Evolutionary conservation across 2,888 invertebrate genomes (phyloP).

Genomic region (Zelleria hepariella): DNA sequence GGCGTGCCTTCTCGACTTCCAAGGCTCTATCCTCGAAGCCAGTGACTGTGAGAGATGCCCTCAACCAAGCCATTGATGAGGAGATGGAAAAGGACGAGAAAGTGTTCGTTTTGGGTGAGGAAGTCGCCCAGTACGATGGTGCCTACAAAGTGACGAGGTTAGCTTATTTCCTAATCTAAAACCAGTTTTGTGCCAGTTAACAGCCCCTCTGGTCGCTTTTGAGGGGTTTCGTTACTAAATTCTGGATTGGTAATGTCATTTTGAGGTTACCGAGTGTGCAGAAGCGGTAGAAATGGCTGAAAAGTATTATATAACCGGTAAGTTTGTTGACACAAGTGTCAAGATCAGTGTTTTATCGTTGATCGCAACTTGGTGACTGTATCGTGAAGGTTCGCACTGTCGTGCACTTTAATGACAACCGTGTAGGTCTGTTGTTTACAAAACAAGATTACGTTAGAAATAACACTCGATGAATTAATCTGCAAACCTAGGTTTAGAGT

Average conservation of each 20-base stretch:
- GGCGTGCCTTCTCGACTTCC: constrained; percentile 57
- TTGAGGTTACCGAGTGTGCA: neutral
- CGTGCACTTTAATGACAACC: neutral
- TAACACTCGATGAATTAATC: neutral
- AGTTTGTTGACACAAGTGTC: constrained; percentile 34
- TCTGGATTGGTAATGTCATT: neutral
- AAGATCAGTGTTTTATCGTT: constrained; percentile 17
- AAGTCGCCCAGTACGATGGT: constrained; percentile 99
- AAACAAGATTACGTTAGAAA: neutral
- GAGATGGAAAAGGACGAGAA: constrained; percentile 94
- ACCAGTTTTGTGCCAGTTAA: neutral
- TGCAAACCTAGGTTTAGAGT: too few species aligned
- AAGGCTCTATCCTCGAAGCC: constrained; percentile 66
- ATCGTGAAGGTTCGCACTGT: neutral
- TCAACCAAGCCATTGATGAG: constrained; percentile 96
- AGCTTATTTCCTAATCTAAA: constrained; percentile 2
- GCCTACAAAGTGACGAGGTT: constrained; percentile 92
- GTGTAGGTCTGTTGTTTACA: neutral
- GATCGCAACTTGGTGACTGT: neutral
- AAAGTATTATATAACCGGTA: constrained; percentile 41
- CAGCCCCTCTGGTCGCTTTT: neutral
- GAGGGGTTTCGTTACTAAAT: neutral
- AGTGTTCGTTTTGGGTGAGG: constrained; percentile 95
- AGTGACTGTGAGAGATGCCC: constrained; percentile 96
- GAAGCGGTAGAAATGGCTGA: neutral